These are phyloP conservation scores for Sebastes wilsoni DNA, from an alignment of 2,797 vertebrate genomes.

Conservation along the genomic window DNA sequence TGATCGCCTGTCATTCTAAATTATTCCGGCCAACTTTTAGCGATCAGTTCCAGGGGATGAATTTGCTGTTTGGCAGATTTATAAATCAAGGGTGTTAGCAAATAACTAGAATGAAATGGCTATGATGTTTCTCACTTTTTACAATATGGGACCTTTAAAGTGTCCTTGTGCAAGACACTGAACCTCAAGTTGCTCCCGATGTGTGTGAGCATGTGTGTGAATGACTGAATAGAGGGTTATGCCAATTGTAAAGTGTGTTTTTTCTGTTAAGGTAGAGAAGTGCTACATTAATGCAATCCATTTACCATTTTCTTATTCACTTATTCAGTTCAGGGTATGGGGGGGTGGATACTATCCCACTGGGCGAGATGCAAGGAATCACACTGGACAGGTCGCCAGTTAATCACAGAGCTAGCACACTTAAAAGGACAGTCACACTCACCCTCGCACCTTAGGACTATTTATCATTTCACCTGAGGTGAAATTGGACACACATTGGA, in stretches of 20 bases:
- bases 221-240: not conserved
- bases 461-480: conserved; percentile 2
- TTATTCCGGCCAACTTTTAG: not conserved
- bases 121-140: too few relatives aligned
- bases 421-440: not conserved
- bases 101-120: not conserved
- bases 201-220: not conserved
- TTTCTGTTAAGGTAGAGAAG: too few relatives aligned
- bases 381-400: not conserved
- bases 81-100: not conserved
- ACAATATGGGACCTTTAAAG: not conserved
- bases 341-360: not conserved
- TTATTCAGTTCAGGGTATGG: not conserved
- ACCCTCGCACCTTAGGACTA: not conserved
- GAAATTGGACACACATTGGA: not conserved
- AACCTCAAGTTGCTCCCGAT: not conserved
- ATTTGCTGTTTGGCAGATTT: not conserved
- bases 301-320: not conserved
- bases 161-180: not conserved
- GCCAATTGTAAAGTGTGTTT: not conserved
- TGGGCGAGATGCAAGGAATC: not conserved
- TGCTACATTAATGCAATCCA: not conserved
- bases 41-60: not conserved
- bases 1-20: not conserved
- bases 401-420: not conserved